Evolutionary conservation across 1,140 invertebrate species (phyloP).

Genomic region (Drosophila grimshawi): DNA sequence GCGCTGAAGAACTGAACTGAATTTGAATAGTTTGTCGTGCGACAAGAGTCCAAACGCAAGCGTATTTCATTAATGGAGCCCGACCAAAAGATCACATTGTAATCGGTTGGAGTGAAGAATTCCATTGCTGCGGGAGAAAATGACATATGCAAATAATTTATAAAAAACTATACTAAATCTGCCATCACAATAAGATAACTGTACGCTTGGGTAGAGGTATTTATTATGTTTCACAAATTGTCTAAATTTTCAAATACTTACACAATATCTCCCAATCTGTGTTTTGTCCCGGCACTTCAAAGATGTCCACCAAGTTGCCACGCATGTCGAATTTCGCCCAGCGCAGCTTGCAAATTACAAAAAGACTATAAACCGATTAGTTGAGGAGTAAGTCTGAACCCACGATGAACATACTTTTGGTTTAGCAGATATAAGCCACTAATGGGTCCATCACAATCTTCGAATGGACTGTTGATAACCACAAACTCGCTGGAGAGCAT

Average conservation of each 20-base stretch:
- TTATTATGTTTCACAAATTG: no score
- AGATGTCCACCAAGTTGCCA: constrained; percentile 88
- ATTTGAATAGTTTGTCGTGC: constrained; percentile 86
- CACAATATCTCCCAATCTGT: constrained; percentile 90
- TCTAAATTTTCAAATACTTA: constrained; percentile 79
- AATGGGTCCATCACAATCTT: constrained; percentile 85
- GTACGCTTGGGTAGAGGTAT: no score
- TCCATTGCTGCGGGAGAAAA: constrained; percentile 87
- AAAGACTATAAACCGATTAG: constrained; percentile 75
- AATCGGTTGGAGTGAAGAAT: constrained; percentile 89
- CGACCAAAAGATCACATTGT: constrained; percentile 91
- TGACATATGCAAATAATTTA: no score
- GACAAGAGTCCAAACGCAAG: constrained; percentile 88
- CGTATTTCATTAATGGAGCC: constrained; percentile 90
- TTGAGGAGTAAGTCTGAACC: background rate
- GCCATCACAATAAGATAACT: no score
- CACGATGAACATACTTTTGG: constrained; percentile 86
- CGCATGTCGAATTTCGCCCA: constrained; percentile 92
- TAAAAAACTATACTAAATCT: no score
- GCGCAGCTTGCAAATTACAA: constrained; percentile 86
- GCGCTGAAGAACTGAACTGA: constrained; percentile 91
- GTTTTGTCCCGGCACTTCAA: constrained; percentile 86
- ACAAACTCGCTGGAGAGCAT: constrained; percentile 96
- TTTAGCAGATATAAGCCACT: constrained; percentile 91
- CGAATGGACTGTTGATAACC: constrained; percentile 93